Conservation (phyloP, 2,888 invertebrate genomes). For the Agrotis ipsilon region DNA sequence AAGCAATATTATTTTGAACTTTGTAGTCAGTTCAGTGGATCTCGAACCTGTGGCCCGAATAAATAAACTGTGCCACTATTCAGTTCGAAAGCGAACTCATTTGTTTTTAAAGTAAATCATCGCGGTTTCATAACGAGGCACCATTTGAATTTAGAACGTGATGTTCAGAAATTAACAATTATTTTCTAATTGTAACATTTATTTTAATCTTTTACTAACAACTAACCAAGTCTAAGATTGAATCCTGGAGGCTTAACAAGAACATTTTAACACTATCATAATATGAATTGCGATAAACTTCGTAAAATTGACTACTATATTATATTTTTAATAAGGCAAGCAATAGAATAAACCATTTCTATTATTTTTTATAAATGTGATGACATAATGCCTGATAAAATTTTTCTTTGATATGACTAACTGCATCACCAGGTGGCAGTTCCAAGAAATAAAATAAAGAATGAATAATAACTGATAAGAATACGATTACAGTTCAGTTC, state of each 20-base stretch:
- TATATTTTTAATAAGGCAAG: too few species aligned
- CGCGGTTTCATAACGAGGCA: background rate
- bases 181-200: too few species aligned
- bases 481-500: background rate
- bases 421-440: conserved; percentile 20
- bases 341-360: background rate
- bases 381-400: conserved; percentile 1
- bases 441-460: conserved; percentile 28
- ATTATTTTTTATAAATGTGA: background rate
- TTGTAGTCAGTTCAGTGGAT: conserved; percentile 20
- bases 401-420: conserved; percentile 10
- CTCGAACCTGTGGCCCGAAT: conserved; percentile 3
- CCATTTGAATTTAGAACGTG: background rate
- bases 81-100: background rate
- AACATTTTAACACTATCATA: too few species aligned
- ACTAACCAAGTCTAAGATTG: too few species aligned
- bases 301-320: too few species aligned
- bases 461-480: conserved; percentile 53
- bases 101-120: background rate
- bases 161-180: background rate
- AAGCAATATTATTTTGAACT: conserved; percentile 40
- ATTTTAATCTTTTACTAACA: too few species aligned
- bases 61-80: conserved; percentile 8
- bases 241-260: too few species aligned
- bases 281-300: too few species aligned